Evolutionary conservation across 2,888 invertebrate genomes (phyloP).

Genomic region (Linnaemya tessellans): DNA sequence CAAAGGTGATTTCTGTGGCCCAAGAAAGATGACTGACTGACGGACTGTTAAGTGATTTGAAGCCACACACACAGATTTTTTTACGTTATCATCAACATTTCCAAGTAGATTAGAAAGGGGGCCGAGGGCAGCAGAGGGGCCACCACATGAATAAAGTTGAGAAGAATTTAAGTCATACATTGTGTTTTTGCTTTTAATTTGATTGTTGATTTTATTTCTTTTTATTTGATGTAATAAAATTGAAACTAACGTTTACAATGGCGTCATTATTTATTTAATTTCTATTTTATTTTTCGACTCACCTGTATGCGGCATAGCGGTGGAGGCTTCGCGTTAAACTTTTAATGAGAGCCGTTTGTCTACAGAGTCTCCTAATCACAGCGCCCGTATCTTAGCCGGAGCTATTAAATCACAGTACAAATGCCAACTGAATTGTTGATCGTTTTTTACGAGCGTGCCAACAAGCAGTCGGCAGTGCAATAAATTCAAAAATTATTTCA

Average conservation of each 20-base stretch:
- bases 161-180: conserved; percentile 42
- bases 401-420: conserved; percentile 57
- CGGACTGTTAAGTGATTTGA: neutral
- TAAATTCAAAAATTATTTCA: conserved; percentile 30
- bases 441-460: conserved; percentile 55
- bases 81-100: neutral
- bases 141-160: conserved; percentile 19
- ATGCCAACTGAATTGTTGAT: conserved; percentile 30
- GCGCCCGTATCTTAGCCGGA: conserved; percentile 40
- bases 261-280: conserved; percentile 65
- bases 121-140: neutral
- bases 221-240: conserved; percentile 68
- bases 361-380: conserved; percentile 52
- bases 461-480: conserved; percentile 26
- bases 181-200: conserved; percentile 8
- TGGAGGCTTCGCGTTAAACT: conserved; percentile 56
- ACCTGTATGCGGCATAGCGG: conserved; percentile 70
- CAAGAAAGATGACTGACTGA: neutral
- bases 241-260: conserved; percentile 63
- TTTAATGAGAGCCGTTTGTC: conserved; percentile 49
- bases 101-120: neutral
- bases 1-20: neutral
- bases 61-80: conserved; percentile 31
- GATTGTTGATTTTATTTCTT: conserved; percentile 32
- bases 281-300: conserved; percentile 48